These are phyloP conservation scores for Rutilus rutilus DNA, from an alignment of 2,113 vertebrate species.

Conservation along the genomic window DNA sequence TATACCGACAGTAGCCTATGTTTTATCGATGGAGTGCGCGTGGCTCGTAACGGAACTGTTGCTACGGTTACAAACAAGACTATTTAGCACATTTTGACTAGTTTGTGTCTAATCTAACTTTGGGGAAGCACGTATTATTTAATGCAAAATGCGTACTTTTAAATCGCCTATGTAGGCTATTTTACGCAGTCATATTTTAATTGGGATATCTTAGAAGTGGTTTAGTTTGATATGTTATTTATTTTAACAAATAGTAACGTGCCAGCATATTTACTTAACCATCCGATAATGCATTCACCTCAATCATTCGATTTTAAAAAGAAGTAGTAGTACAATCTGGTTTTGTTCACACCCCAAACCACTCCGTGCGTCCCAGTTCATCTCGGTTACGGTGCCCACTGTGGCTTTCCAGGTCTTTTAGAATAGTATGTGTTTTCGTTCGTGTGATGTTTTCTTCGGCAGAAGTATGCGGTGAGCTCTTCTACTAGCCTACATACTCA, in stretches of 20 bases:
- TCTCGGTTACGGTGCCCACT: conserved; percentile 39
- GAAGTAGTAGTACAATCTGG: neutral
- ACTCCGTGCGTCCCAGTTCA: neutral
- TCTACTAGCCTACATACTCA: neutral
- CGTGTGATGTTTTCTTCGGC: conserved; percentile 37
- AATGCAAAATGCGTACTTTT: neutral
- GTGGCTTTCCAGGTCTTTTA: conserved; percentile 62
- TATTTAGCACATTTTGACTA: neutral
- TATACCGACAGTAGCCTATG: neutral
- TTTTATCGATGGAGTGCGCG: neutral
- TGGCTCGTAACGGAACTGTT: neutral
- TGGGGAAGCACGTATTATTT: neutral
- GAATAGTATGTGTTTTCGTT: conserved; percentile 67
- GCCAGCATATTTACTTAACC: neutral
- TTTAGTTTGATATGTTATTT: neutral
- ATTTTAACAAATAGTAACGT: neutral
- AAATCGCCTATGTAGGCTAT: neutral
- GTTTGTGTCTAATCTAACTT: neutral
- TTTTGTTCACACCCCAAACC: neutral
- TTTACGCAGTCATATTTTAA: neutral
- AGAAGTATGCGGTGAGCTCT: neutral
- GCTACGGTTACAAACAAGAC: conserved; percentile 23
- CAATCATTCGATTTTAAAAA: neutral
- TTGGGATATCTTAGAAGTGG: neutral
- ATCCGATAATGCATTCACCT: neutral